Evolutionary conservation across 2,797 vertebrate species (phyloP).

Genomic region (Microchirus variegatus): DNA sequence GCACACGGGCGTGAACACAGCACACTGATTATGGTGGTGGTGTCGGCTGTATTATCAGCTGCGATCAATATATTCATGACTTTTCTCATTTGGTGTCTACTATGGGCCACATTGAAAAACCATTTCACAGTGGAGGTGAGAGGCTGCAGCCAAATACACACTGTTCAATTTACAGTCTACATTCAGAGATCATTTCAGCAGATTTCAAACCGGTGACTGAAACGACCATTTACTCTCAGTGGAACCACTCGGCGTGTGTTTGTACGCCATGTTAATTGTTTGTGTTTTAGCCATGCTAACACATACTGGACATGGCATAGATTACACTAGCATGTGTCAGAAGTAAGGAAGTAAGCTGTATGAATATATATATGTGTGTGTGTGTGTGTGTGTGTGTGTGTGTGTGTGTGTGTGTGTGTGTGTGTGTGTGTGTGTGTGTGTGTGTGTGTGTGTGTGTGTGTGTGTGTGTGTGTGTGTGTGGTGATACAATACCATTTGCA

Average conservation of each 20-base stretch:
- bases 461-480: conserved; percentile 47
- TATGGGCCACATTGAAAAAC: conserved; percentile 60
- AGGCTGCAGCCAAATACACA: conserved; percentile 43
- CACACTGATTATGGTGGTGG: conserved; percentile 52
- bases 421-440: no score
- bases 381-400: no score
- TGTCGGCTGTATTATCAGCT: conserved; percentile 58
- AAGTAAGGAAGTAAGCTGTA: conserved; percentile 46
- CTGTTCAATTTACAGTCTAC: conserved; percentile 53
- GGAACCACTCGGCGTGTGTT: conserved; percentile 31
- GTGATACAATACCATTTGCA: conserved; percentile 55
- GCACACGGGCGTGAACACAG: conserved; percentile 36
- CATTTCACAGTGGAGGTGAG: conserved; percentile 51
- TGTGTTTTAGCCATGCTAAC: conserved; percentile 37
- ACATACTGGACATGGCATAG: conserved; percentile 57
- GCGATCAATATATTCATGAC: conserved; percentile 69
- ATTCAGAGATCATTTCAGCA: conserved; percentile 58
- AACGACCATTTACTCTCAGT: conserved; percentile 48
- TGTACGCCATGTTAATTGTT: conserved; percentile 11
- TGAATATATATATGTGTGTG: no score
- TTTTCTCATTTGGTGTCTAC: conserved; percentile 59
- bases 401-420: conserved; percentile 48
- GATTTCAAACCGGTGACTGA: conserved; percentile 50
- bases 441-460: no score
- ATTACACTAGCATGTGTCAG: conserved; percentile 47